These are phyloP conservation scores for Sarcophaga subvicina DNA, from an alignment of 2,888 invertebrate genomes.

Conservation along the genomic window DNA sequence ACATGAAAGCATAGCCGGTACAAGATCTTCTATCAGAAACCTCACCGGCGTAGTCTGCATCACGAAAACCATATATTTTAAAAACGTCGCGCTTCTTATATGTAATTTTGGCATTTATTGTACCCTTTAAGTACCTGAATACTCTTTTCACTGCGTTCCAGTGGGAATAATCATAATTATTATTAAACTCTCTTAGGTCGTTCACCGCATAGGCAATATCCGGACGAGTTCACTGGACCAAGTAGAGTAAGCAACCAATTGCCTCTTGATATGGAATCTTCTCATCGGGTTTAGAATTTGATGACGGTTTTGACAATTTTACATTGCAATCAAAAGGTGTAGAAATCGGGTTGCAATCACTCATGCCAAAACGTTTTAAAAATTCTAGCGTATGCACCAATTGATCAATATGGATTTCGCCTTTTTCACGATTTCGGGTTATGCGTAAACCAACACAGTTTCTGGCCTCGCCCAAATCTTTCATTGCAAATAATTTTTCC, in stretches of 20 bases:
- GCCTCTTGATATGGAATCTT: slow-evolving; percentile 26
- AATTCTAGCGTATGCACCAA: background rate
- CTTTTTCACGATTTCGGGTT: slow-evolving; percentile 7
- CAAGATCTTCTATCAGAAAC: slow-evolving; percentile 58
- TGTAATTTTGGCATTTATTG: background rate
- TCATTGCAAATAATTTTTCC: slow-evolving; percentile 3
- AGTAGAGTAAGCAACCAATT: slow-evolving; percentile 15
- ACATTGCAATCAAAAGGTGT: slow-evolving; percentile 14
- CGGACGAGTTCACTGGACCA: slow-evolving; percentile 4
- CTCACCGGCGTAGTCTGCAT: slow-evolving; percentile 66
- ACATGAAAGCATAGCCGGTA: slow-evolving; percentile 34
- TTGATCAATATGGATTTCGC: slow-evolving; percentile 29
- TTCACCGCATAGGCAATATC: slow-evolving; percentile 25
- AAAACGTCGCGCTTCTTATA: slow-evolving; percentile 6
- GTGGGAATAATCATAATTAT: slow-evolving; percentile 17
- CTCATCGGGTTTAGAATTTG: slow-evolving; percentile 4
- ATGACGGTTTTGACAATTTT: slow-evolving; percentile 12
- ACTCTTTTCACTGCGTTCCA: slow-evolving; percentile 31
- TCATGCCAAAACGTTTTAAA: slow-evolving; percentile 25
- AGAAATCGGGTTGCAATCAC: slow-evolving; percentile 1
- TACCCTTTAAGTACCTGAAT: slow-evolving; percentile 26
- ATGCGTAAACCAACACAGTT: slow-evolving; percentile 16
- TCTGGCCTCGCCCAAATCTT: background rate
- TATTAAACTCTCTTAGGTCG: slow-evolving; percentile 12
- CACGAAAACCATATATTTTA: slow-evolving; percentile 57